phyloP scores from a whole-genome alignment of 2,888 invertebrate species.

The Keiferia lycopersicella region DNA sequence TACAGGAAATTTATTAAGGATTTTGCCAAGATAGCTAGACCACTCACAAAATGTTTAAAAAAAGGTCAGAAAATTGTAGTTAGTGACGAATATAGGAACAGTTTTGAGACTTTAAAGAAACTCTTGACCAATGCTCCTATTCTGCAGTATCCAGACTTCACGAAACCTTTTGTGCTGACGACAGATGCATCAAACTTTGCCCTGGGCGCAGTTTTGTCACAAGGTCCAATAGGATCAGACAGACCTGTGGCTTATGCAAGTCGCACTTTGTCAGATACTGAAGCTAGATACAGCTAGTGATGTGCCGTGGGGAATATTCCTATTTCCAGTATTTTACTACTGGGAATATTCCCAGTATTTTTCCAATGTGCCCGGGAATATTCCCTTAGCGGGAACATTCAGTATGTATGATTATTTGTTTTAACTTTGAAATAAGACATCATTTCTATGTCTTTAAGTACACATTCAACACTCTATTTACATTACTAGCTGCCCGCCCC shows the following conservation, averaged over 20 bases:
- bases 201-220: slow-evolving; percentile 38
- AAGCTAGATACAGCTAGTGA: too few species aligned
- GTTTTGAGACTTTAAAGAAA: slow-evolving; percentile 29
- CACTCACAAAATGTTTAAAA: slow-evolving; percentile 39
- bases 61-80: slow-evolving; percentile 29
- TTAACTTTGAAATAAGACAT: too few species aligned
- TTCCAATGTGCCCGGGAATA: too few species aligned
- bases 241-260: slow-evolving; percentile 30
- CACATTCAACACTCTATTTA: too few species aligned
- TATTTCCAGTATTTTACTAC: too few species aligned
- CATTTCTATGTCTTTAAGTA: too few species aligned
- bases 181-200: slow-evolving; percentile 43
- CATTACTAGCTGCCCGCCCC: too few species aligned
- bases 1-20: slow-evolving; percentile 25
- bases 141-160: slow-evolving; percentile 26
- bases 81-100: slow-evolving; percentile 20
- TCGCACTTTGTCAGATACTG: slow-evolving; percentile 1
- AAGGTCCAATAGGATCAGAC: slow-evolving; percentile 34
- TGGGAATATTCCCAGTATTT: too few species aligned
- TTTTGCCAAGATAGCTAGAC: slow-evolving; percentile 39
- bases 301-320: too few species aligned
- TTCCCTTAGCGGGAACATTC: too few species aligned
- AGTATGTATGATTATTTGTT: too few species aligned
- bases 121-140: slow-evolving; percentile 20
- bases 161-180: slow-evolving; percentile 35